Evolutionary conservation across 2,113 vertebrate genomes (phyloP), one percentile per base, ranked within the genome.

Genomic region (Salvelinus fontinalis): DNA sequence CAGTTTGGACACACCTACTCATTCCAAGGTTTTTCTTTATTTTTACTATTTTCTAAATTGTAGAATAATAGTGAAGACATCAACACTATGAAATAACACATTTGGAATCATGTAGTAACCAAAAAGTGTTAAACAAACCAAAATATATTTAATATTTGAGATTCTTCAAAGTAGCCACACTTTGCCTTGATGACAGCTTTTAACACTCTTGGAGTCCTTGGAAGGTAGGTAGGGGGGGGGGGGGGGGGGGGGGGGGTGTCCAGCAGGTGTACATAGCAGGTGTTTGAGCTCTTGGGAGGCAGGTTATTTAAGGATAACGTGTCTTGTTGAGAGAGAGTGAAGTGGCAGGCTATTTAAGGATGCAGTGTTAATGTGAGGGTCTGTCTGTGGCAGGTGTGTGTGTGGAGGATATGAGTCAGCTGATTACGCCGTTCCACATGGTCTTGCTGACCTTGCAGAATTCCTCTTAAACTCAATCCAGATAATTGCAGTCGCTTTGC

Each of bases 341-440:
- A 54, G 12, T 54, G 49, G 31, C 7, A 71, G 76, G 76, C 76
- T 89, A 90, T 91, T 89, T 89, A 76, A 68, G 84, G 86, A 82
- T 84, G 67, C 29, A 29, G 71, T 39, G 70, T 75, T 39, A 13
- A 14, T 27, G 62, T 48, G n/a, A 66, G 60, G n/a, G 39, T 66
- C 34, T 48, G 34, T 49, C 27, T 34, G 29, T 11, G 11, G 12
- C 29, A 59, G 62, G 73, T 48, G 3, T 66, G 14, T n/a, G n/a
- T 54, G 51, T 54, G 34, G 22, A 64, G 54, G 20, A 64, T 48
- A 22, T 14, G n/a, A 73, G 34, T 48, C 8, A 14, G 20, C n/a
- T 34, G 20, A 65, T 49, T 65, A 44, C 11, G 14, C 59, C 72
- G 18, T 31, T 39, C 60, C 60, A 60, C n/a, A 13, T 66, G 16